These are phyloP conservation scores for Metellina segmentata DNA, from an alignment of 2,888 invertebrate species.

Conservation along the genomic window DNA sequence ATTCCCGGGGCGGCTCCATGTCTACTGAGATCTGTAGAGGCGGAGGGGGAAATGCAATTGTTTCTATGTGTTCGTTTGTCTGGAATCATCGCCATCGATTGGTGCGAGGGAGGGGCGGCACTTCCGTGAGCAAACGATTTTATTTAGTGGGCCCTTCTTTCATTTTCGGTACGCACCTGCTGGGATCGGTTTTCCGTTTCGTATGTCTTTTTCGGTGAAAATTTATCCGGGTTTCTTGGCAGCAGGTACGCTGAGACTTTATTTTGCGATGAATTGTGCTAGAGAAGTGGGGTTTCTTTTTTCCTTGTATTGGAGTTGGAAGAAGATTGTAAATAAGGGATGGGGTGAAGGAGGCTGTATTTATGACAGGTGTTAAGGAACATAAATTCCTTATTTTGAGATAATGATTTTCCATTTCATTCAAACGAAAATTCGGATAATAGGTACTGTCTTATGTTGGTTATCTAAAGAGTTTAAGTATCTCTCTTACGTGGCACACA, in stretches of 20 bases:
- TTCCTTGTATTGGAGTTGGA: background rate
- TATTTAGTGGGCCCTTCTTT: conserved; percentile 50
- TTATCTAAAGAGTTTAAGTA: too few species aligned
- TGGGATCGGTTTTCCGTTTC: conserved; percentile 4
- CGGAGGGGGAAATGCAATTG: conserved; percentile 43
- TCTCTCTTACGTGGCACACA: too few species aligned
- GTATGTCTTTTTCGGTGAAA: conserved; percentile 6
- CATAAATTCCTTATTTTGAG: too few species aligned
- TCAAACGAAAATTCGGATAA: background rate
- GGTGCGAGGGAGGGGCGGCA: background rate
- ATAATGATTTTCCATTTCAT: background rate
- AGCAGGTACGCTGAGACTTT: background rate
- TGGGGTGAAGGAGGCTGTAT: too few species aligned
- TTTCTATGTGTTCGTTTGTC: conserved; percentile 13
- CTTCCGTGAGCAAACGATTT: conserved; percentile 29
- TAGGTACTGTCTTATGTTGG: too few species aligned
- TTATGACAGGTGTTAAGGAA: too few species aligned
- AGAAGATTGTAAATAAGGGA: too few species aligned
- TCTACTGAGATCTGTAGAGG: background rate
- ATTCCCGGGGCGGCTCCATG: background rate
- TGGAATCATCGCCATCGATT: conserved; percentile 45
- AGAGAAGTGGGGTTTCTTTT: background rate
- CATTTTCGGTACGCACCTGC: conserved; percentile 6
- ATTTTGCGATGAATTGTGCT: background rate
- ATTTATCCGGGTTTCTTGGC: conserved; percentile 6